Percentiles rank a stretch among this genome's conserved stretches.
phyloP scores from a whole-genome alignment of 2,113 vertebrate genomes.

The Terrapene triunguis region DNA sequence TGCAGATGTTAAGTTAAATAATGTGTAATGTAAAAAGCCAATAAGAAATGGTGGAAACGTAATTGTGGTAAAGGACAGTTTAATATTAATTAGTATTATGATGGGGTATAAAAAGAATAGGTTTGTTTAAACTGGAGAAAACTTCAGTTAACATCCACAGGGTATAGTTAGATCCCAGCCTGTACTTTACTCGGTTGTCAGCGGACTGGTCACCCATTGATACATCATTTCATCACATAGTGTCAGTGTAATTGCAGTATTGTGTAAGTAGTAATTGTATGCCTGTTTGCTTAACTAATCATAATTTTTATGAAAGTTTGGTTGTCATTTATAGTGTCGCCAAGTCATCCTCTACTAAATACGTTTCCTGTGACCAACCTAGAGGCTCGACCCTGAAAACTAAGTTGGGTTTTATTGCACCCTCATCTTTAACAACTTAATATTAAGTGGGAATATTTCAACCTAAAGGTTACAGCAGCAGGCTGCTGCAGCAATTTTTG shows the following conservation, averaged over 20 bases:
- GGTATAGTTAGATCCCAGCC: not conserved
- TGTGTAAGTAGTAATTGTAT: not conserved
- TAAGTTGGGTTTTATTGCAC: not conserved
- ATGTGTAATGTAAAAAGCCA: not conserved
- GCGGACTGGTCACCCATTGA: not conserved
- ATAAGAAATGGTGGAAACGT: not conserved
- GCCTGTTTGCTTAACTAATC: not conserved
- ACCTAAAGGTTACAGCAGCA: not conserved
- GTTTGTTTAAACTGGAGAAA: not conserved
- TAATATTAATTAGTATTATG: not conserved
- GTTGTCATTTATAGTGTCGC: not conserved
- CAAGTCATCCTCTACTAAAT: not conserved
- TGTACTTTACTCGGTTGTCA: not conserved
- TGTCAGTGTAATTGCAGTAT: not conserved
- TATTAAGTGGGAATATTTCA: not conserved
- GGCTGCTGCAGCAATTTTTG: not conserved
- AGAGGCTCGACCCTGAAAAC: not conserved
- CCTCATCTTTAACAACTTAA: not conserved
- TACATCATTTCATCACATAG: not conserved
- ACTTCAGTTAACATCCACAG: not conserved
- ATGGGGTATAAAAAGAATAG: not conserved
- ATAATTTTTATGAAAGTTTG: not conserved
- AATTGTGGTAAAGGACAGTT: not conserved
- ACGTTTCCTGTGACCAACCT: not conserved
- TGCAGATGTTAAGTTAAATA: not conserved